phyloP scores from a whole-genome alignment of 2,113 vertebrate species.

The Chloroceryle aenea region DNA sequence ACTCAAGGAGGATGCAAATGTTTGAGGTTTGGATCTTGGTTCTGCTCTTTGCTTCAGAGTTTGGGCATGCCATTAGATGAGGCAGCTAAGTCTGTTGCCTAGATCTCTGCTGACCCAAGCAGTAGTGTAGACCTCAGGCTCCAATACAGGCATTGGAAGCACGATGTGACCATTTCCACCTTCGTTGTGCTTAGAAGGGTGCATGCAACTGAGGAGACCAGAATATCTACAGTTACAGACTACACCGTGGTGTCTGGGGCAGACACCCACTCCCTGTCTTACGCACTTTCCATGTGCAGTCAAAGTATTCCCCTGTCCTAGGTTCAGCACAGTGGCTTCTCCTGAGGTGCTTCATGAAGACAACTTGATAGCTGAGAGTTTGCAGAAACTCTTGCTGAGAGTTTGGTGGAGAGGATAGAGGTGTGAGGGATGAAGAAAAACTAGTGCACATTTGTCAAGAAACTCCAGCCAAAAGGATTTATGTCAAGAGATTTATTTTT shows the following conservation, averaged over 20 bases:
- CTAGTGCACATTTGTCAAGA: background rate
- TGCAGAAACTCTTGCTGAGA: background rate
- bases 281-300: background rate
- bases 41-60: background rate
- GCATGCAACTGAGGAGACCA: background rate
- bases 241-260: background rate
- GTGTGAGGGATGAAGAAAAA: background rate
- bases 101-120: background rate
- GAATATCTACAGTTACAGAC: background rate
- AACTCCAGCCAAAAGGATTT: background rate
- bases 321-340: background rate
- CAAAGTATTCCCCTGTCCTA: background rate
- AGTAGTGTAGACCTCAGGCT: background rate
- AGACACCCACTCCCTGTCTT: background rate
- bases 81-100: background rate
- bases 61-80: rapidly evolving
- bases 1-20: rapidly evolving
- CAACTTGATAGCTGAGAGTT: background rate
- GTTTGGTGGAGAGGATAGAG: background rate
- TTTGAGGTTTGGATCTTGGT: rapidly evolving
- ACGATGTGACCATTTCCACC: background rate
- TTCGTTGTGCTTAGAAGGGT: background rate
- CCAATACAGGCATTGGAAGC: background rate
- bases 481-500: background rate
- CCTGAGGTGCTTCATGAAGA: background rate